Evolutionary conservation across 2,888 invertebrate genomes (phyloP).

Genomic region (Dorcus hopei): DNA sequence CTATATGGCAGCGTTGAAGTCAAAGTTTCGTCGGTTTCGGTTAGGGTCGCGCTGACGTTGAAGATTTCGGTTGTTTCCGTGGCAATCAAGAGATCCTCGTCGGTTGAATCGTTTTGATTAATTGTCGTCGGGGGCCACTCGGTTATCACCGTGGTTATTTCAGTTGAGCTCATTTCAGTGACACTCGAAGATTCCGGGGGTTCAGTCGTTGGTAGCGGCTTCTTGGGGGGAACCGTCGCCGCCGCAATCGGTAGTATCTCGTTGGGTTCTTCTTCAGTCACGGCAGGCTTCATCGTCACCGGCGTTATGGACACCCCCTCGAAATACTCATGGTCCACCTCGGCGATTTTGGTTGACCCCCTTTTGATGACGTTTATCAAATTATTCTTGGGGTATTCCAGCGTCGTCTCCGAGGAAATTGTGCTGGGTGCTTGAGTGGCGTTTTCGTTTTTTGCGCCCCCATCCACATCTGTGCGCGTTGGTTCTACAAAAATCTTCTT

Average conservation of each 20-base stretch:
- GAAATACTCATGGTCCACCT: too few relatives aligned
- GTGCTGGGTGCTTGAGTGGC: too few relatives aligned
- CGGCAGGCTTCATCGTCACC: too few relatives aligned
- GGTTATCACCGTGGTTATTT: neutral
- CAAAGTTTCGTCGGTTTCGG: neutral
- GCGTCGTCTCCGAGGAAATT: too few relatives aligned
- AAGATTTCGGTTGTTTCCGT: neutral
- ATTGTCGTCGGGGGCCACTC: neutral
- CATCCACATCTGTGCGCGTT: too few relatives aligned
- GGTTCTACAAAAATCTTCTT: too few relatives aligned
- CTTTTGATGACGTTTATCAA: neutral
- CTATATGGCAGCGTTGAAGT: neutral
- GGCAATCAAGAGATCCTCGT: neutral
- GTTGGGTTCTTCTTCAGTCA: too few relatives aligned
- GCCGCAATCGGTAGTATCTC: too few relatives aligned
- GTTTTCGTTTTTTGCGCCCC: too few relatives aligned
- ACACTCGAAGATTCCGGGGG: neutral
- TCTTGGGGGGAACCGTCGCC: neutral
- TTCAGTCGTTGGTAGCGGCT: neutral
- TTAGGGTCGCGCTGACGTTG: neutral
- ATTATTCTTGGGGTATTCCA: neutral
- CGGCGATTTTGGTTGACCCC: neutral
- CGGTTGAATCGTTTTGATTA: constrained; percentile 5
- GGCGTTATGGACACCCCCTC: too few relatives aligned
- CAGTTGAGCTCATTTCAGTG: neutral